Conservation (phyloP, 2,888 invertebrate species). For the Parnassius apollo region DNA sequence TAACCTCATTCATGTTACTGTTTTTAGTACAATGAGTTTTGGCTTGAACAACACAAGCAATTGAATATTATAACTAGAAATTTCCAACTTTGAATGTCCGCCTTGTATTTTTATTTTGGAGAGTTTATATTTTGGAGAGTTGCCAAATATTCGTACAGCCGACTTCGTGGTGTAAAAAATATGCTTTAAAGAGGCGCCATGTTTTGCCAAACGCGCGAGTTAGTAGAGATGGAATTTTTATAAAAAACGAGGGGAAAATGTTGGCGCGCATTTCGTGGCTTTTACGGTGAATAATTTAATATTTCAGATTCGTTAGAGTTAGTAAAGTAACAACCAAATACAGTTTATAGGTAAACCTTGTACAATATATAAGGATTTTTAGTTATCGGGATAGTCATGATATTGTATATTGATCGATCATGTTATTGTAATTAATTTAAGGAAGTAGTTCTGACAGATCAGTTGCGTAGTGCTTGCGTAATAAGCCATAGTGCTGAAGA, state of each 20-base stretch:
- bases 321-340: too few relatives aligned
- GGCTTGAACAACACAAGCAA: background rate
- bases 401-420: too few relatives aligned
- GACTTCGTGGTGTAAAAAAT: constrained; percentile 1
- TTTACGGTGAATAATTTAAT: background rate
- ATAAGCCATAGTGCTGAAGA: too few relatives aligned
- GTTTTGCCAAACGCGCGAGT: constrained; percentile 1
- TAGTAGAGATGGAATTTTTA: background rate
- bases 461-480: too few relatives aligned
- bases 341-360: too few relatives aligned
- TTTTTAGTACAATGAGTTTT: background rate
- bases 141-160: background rate
- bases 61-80: background rate
- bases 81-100: background rate
- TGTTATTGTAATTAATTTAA: too few relatives aligned
- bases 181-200: constrained; percentile 1
- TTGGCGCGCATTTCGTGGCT: background rate
- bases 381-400: too few relatives aligned
- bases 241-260: background rate
- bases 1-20: too few relatives aligned
- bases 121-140: background rate
- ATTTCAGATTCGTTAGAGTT: too few relatives aligned
- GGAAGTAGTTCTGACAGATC: too few relatives aligned
- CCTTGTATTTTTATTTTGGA: background rate
- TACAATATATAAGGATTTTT: too few relatives aligned